phyloP scores from a whole-genome alignment of 2,888 invertebrate genomes.

The Eristalis pertinax region DNA sequence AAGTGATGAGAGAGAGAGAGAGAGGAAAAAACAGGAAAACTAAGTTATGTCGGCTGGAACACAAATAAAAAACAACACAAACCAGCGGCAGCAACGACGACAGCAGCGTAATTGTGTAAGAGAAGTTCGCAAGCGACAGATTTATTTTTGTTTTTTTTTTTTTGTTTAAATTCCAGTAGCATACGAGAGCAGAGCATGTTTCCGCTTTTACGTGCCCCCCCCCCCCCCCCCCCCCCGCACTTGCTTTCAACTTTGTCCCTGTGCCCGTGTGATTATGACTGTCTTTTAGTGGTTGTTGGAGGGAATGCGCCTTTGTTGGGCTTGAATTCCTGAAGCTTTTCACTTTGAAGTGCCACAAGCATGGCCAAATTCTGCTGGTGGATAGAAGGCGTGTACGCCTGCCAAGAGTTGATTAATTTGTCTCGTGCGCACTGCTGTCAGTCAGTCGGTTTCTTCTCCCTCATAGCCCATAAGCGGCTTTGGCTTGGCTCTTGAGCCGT shows the following conservation, averaged over 20 bases:
- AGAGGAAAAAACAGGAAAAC: neutral
- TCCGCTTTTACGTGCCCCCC: slow-evolving; percentile 23
- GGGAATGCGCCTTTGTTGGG: slow-evolving; percentile 10
- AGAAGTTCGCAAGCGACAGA: slow-evolving; percentile 34
- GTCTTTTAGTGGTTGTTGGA: neutral
- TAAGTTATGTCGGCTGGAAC: slow-evolving; percentile 28
- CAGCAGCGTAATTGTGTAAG: slow-evolving; percentile 53
- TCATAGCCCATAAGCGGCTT: too few species aligned
- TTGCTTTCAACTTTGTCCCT: neutral
- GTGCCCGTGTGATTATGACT: neutral
- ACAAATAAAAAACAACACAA: slow-evolving; percentile 38
- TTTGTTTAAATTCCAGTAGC: slow-evolving; percentile 12
- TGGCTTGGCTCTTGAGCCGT: too few species aligned
- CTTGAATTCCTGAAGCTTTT: slow-evolving; percentile 19
- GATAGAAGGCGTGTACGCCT: neutral
- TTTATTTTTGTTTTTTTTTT: too few species aligned
- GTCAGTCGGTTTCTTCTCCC: too few species aligned
- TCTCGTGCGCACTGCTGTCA: too few species aligned
- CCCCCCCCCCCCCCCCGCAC: neutral
- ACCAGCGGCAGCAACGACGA: neutral
- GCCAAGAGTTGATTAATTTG: too few species aligned
- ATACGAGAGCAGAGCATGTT: slow-evolving; percentile 32
- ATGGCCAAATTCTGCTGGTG: neutral
- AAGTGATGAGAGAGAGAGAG: too few species aligned
- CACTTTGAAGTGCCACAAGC: neutral